Conservation (phyloP, 2,888 invertebrate genomes). For the Epistrophe grossulariae region DNA sequence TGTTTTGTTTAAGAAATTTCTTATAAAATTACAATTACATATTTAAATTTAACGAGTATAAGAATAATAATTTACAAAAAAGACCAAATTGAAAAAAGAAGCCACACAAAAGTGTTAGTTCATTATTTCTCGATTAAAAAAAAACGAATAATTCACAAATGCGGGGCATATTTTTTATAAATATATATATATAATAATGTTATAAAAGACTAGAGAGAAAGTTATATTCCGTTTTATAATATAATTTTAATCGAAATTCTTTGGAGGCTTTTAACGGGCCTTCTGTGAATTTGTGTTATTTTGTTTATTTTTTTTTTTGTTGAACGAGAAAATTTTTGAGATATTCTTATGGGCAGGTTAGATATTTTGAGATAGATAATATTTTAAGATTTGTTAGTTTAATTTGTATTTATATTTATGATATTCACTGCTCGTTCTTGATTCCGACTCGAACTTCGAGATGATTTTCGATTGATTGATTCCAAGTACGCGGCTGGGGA, state of each 20-base stretch:
- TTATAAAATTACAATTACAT: slow-evolving; percentile 64
- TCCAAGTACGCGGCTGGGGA: slow-evolving; percentile 97
- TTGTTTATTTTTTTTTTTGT: slow-evolving; percentile 13
- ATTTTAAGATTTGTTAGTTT: slow-evolving; percentile 15
- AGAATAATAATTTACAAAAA: slow-evolving; percentile 32
- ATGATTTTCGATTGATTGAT: slow-evolving; percentile 89
- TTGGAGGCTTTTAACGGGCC: slow-evolving; percentile 3
- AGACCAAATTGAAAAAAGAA: slow-evolving; percentile 11
- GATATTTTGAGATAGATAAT: slow-evolving; percentile 35
- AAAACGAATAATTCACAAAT: slow-evolving; percentile 26
- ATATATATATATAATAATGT: slow-evolving; percentile 21
- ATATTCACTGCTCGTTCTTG: slow-evolving; percentile 78
- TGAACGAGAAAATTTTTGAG: slow-evolving; percentile 19
- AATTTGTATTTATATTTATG: slow-evolving; percentile 49
- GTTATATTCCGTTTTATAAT: slow-evolving; percentile 9
- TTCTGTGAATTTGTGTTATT: slow-evolving; percentile 10
- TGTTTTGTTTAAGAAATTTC: slow-evolving; percentile 48
- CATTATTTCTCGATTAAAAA: slow-evolving; percentile 11
- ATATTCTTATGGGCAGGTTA: slow-evolving; percentile 37
- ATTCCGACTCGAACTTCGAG: slow-evolving; percentile 87
- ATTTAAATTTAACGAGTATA: slow-evolving; percentile 17
- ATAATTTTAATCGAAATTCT: slow-evolving; percentile 19
- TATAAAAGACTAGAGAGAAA: slow-evolving; percentile 64
- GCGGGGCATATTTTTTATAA: slow-evolving; percentile 16
- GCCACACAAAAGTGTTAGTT: slow-evolving; percentile 26